Percentiles rank a stretch among this genome's conserved stretches.
Conservation (phyloP, 2,888 invertebrate species). For the Lathronympha strigana region DNA sequence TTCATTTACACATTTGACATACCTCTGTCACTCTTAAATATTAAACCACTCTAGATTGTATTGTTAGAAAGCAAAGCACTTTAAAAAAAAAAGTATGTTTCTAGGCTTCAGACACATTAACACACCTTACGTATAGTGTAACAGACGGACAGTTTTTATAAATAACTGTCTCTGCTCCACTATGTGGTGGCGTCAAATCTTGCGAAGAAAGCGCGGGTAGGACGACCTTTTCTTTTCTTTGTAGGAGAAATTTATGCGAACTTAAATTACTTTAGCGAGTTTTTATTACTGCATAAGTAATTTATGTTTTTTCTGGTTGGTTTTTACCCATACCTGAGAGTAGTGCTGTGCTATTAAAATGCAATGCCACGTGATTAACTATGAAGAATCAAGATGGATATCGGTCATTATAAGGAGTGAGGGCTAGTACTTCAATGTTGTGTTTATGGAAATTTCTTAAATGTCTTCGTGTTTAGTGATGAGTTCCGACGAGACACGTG, state of each 20-base stretch:
- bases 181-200: slow-evolving; percentile 55
- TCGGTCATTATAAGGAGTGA: slow-evolving; percentile 54
- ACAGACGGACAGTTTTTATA: neutral
- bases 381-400: slow-evolving; percentile 50
- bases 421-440: slow-evolving; percentile 55
- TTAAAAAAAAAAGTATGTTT: too few species aligned
- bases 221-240: neutral
- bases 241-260: slow-evolving; percentile 21
- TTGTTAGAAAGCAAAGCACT: too few species aligned
- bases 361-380: slow-evolving; percentile 50
- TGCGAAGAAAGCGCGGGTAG: slow-evolving; percentile 18
- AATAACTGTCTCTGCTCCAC: slow-evolving; percentile 34
- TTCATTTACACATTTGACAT: too few species aligned
- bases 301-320: slow-evolving; percentile 18
- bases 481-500: slow-evolving; percentile 50
- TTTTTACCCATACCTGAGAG: slow-evolving; percentile 7
- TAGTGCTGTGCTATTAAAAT: slow-evolving; percentile 34
- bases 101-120: too few species aligned
- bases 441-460: slow-evolving; percentile 60
- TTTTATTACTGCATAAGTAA: slow-evolving; percentile 14
- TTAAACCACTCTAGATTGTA: too few species aligned
- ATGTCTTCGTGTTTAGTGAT: slow-evolving; percentile 45
- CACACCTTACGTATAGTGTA: too few species aligned
- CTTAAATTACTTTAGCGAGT: slow-evolving; percentile 10
- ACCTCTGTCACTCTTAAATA: too few species aligned